phyloP scores from a whole-genome alignment of 2,888 invertebrate species.

The Anagyrus pseudococci region DNA sequence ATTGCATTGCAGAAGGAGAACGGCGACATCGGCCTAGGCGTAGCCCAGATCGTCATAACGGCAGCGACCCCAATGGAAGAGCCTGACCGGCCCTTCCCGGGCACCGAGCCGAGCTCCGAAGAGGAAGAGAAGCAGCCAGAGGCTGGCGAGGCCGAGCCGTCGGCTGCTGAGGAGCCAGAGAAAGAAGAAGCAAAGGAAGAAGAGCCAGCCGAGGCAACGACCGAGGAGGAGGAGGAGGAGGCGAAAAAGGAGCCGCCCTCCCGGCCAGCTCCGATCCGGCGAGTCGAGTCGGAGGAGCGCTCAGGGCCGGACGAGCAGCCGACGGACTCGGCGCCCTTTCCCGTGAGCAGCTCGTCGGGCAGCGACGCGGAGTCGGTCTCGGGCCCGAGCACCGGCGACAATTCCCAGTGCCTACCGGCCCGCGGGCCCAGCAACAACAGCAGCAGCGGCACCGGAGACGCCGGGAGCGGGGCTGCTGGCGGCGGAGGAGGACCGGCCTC shows the following conservation, averaged over 20 bases:
- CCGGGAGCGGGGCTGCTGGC: too few species aligned
- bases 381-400: constrained; percentile 70
- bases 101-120: constrained; percentile 57
- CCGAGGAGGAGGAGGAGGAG: constrained; percentile 39
- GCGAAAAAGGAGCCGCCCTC: constrained; percentile 43
- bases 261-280: constrained; percentile 37
- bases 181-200: too few species aligned
- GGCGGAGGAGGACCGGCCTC: constrained; percentile 13
- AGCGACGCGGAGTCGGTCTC: constrained; percentile 71
- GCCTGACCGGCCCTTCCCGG: constrained; percentile 80
- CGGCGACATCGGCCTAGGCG: constrained; percentile 76
- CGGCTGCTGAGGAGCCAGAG: too few species aligned
- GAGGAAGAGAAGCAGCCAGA: constrained; percentile 31
- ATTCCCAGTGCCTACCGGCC: constrained; percentile 67
- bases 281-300: constrained; percentile 56
- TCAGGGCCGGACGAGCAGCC: constrained; percentile 65
- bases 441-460: too few species aligned
- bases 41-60: constrained; percentile 90
- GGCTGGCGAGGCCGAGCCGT: constrained; percentile 37
- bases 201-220: constrained; percentile 27
- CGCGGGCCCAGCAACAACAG: too few species aligned
- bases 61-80: constrained; percentile 95
- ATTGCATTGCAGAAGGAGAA: constrained; percentile 26
- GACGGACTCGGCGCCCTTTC: constrained; percentile 68
- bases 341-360: constrained; percentile 72